These are phyloP conservation scores for Scalopus aquaticus DNA, from an alignment of 2,113 vertebrate species.

Conservation along the genomic window DNA sequence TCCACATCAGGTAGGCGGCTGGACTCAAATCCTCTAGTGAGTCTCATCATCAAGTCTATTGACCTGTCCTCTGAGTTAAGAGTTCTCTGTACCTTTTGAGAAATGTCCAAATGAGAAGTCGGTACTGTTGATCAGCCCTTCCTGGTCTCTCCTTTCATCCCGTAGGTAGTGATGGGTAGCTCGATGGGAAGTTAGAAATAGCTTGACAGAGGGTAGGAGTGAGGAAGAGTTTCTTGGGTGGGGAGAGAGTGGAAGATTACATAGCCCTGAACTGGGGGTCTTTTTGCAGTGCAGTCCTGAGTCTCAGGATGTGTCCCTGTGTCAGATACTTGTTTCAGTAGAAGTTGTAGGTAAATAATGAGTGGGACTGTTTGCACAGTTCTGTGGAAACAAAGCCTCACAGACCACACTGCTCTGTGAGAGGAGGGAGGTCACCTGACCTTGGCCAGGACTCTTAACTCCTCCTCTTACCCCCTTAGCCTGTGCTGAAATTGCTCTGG, in stretches of 20 bases:
- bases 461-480: neutral
- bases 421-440: neutral
- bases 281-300: neutral
- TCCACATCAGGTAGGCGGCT: neutral
- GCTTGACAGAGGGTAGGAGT: neutral
- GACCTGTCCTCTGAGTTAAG: neutral
- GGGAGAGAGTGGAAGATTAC: fast-evolving
- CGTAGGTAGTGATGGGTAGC: neutral
- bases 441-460: fast-evolving
- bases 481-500: neutral
- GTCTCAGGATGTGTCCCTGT: neutral
- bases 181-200: neutral
- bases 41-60: neutral
- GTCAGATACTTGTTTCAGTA: neutral
- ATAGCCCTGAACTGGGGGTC: neutral
- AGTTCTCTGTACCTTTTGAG: neutral
- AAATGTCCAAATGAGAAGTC: neutral
- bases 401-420: neutral
- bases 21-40: neutral
- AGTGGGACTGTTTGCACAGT: neutral
- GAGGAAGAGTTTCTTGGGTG: neutral
- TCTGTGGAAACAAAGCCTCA: neutral
- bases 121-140: neutral
- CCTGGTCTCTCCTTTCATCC: neutral
- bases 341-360: neutral